Percentiles rank a stretch among this genome's conserved stretches.
These are phyloP conservation scores for Siderastrea siderea DNA, from an alignment of 92 coral and sea anemone genomes.

Conservation along the genomic window DNA sequence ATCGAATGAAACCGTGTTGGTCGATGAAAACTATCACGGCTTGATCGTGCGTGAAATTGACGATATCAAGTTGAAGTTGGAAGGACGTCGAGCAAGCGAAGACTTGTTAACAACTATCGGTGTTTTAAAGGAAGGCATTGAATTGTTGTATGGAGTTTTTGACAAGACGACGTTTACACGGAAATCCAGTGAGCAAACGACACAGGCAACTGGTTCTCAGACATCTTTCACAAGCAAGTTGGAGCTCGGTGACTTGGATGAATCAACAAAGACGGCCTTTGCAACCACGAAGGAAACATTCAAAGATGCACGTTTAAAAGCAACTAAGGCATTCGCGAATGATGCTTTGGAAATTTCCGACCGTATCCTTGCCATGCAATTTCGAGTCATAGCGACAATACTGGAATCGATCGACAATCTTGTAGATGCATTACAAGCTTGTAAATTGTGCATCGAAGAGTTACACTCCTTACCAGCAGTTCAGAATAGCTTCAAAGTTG, in stretches of 20 bases:
- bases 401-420: conserved; percentile 41
- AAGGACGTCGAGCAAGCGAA: neutral
- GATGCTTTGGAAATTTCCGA: conserved; percentile 40
- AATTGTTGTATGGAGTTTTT: neutral
- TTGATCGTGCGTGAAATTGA: neutral
- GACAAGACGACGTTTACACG: neutral
- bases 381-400: conserved; percentile 53
- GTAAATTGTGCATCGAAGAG: conserved; percentile 39
- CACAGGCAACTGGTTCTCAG: neutral
- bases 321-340: conserved; percentile 53
- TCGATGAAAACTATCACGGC: neutral
- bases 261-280: neutral
- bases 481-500: conserved; percentile 3
- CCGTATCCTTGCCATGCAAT: conserved; percentile 19
- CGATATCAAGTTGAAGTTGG: neutral
- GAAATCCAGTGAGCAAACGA: neutral
- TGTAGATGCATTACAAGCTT: neutral
- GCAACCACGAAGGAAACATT: conserved; percentile 22
- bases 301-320: conserved; percentile 37
- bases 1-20: neutral
- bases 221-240: neutral
- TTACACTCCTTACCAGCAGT: conserved; percentile 46
- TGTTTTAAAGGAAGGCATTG: neutral
- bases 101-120: neutral
- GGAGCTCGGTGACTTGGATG: neutral